These are phyloP conservation scores for Bostrychus sinensis DNA, from an alignment of 2,113 vertebrate genomes.

Conservation along the genomic window DNA sequence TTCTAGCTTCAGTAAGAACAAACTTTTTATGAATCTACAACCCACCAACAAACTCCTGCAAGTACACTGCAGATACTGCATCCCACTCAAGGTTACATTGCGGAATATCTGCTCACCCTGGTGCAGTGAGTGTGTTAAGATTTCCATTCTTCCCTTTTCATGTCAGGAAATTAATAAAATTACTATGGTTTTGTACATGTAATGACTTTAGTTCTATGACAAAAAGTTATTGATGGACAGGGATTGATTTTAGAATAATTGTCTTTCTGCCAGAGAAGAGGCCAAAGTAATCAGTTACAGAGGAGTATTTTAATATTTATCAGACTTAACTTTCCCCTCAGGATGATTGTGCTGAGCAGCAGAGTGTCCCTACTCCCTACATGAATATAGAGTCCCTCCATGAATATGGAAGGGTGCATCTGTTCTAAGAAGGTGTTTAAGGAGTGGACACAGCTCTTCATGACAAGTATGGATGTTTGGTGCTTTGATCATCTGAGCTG, in stretches of 20 bases:
- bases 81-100: no score
- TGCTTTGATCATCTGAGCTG: conserved; percentile 20
- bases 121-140: no score
- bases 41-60: no score
- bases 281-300: conserved; percentile 7
- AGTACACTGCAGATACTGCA: no score
- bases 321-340: conserved; percentile 2
- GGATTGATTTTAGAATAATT: background rate
- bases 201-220: conserved; percentile 1
- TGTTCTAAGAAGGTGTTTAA: conserved; percentile 50
- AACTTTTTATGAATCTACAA: no score
- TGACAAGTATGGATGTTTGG: conserved; percentile 55
- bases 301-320: conserved; percentile 10
- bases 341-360: conserved; percentile 20
- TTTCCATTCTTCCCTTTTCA: background rate
- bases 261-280: background rate
- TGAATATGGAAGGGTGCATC: conserved; percentile 57
- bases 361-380: conserved; percentile 9
- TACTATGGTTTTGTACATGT: background rate
- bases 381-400: conserved; percentile 15
- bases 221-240: background rate
- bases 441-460: conserved; percentile 59
- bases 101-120: no score
- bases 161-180: background rate
- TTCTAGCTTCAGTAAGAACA: no score